Percentiles rank a stretch among this genome's conserved stretches.
Evolutionary conservation across 2,797 vertebrate species (phyloP).

Genomic region (Acrossocheilus wenchowensis): DNA sequence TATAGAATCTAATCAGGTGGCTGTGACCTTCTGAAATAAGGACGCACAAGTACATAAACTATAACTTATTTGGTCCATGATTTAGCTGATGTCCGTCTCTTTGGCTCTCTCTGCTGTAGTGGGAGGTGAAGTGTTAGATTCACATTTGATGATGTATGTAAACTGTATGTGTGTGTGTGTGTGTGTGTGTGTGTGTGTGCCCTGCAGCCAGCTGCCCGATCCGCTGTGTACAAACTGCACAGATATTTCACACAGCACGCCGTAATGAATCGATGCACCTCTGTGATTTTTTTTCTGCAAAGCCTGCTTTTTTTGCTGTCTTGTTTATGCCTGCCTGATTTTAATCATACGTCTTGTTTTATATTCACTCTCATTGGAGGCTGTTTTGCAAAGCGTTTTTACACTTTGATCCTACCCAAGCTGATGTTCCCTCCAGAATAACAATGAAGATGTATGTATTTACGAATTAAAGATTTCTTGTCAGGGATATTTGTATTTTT

Average conservation of each 20-base stretch:
- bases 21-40: conserved; percentile 42
- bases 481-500: conserved; percentile 16
- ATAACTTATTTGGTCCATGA: conserved; percentile 40
- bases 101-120: neutral
- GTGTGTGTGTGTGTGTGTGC: conserved; percentile 11
- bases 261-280: conserved; percentile 25
- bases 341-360: conserved; percentile 57
- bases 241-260: conserved; percentile 20
- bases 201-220: conserved; percentile 8
- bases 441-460: conserved; percentile 28
- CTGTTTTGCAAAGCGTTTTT: conserved; percentile 50
- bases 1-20: conserved; percentile 49
- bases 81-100: conserved; percentile 18
- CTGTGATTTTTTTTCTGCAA: conserved; percentile 21
- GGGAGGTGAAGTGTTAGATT: neutral
- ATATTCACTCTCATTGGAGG: conserved; percentile 48
- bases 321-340: conserved; percentile 49
- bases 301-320: conserved; percentile 21
- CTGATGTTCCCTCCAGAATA: conserved; percentile 25
- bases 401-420: conserved; percentile 38
- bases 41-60: conserved; percentile 38
- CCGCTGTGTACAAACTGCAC: neutral
- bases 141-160: conserved; percentile 29
- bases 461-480: conserved; percentile 45
- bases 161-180: conserved; percentile 16